Percentiles rank a stretch among this genome's conserved stretches.
Evolutionary conservation across 2,888 invertebrate species (phyloP).

Genomic region (Eugnorisma glareosa): DNA sequence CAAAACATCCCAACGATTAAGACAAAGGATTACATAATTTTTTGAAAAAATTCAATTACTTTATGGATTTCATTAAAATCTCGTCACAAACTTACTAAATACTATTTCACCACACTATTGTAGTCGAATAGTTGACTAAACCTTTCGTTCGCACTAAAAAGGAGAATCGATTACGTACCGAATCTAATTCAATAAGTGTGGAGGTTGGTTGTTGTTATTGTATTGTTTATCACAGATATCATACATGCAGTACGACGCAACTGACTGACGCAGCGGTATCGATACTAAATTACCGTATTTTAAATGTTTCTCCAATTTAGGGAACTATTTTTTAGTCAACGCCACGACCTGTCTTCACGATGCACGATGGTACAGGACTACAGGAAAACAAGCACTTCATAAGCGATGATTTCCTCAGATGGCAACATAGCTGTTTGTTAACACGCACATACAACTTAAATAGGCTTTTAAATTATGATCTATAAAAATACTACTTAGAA

Average conservation of each 20-base stretch:
- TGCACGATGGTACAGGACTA: slow-evolving; percentile 42
- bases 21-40: slow-evolving; percentile 80
- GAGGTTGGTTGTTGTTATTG: too few species aligned
- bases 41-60: slow-evolving; percentile 82
- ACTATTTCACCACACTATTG: slow-evolving; percentile 45
- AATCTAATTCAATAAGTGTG: slow-evolving; percentile 37
- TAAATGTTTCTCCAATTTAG: slow-evolving; percentile 24
- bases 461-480: slow-evolving; percentile 22
- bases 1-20: slow-evolving; percentile 80
- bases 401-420: slow-evolving; percentile 37
- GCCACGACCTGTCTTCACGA: slow-evolving; percentile 51
- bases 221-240: slow-evolving; percentile 54
- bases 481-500: slow-evolving; percentile 51
- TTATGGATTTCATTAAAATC: slow-evolving; percentile 84
- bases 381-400: slow-evolving; percentile 43
- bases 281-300: slow-evolving; percentile 25
- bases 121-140: slow-evolving; percentile 44
- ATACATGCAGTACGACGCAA: slow-evolving; percentile 26
- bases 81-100: slow-evolving; percentile 79
- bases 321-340: slow-evolving; percentile 41
- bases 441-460: background rate
- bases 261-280: slow-evolving; percentile 8
- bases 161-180: slow-evolving; percentile 29
- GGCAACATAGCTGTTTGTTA: slow-evolving; percentile 4
- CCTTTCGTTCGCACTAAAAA: slow-evolving; percentile 20